Base-by-base conservation (phyloP, 2,888 invertebrate species). In the Congeria kusceri region DNA sequence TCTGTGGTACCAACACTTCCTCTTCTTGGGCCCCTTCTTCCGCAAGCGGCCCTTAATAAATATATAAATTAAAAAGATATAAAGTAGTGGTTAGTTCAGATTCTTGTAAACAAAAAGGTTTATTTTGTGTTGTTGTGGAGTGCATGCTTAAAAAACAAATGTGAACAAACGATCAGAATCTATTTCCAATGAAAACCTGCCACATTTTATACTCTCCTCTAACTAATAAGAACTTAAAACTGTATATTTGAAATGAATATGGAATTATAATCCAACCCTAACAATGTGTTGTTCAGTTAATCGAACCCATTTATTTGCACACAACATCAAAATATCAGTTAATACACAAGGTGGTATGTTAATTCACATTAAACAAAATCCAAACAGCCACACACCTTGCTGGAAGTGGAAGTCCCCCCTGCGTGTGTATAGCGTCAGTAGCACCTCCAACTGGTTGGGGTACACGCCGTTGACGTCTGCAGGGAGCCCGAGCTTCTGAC, bases 371-470 rank as follows among this genome's bases (percentile, higher is more conserved):
- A 46, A 53, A 53, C 18, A 56, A 3, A 56, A 18, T 25, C 56
- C 20, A 56, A 2, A 4, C 13, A 25, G 5, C 5, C 56, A 56
- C 47, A 11, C 28, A 89, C 89, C 90, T 80, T 85, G 80, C 56
- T 88, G 85, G 53, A 88, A 90, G 20, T 77, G 78, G 72, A 90
- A 88, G 63, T 90, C 90, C 28, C 82, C 70, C n/a, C 75, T 67
- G 7, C 80, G 73, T 3, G 73, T 79, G 64, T 87, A 86, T 18
- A 90, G 80, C 11, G 76, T 75, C 18, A 87, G 71, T 39, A 88
- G 61, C 3, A 75, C 74, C 7, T 77, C 72, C 27, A 89, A 56
- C 47, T 87, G 82, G 28, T 78, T 72, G 3, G 90, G 85, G 11
- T 72, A 61, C 5, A 81, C 70, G 2, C 84, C 85, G 44, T 79